phyloP scores from a whole-genome alignment of 1,140 invertebrate species.

The Drosophila asahinai region DNA sequence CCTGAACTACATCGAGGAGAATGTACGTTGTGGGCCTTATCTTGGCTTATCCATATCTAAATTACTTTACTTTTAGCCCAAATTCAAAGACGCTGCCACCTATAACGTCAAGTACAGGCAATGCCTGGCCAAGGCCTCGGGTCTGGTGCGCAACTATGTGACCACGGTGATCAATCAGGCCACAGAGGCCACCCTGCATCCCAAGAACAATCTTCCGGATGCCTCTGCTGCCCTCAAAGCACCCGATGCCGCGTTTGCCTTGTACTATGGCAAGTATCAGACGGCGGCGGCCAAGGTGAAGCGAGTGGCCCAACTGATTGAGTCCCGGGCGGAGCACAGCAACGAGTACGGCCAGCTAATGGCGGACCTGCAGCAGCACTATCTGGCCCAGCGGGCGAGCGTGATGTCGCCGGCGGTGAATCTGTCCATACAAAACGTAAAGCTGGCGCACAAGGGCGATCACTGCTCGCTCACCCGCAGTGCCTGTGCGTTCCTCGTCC shows the following conservation, averaged over 20 bases:
- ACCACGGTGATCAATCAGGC: slow-evolving; percentile 90
- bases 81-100: slow-evolving; percentile 90
- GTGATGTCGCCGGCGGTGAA: slow-evolving; percentile 88
- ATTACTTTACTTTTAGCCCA: slow-evolving; percentile 85
- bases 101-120: slow-evolving; percentile 92
- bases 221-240: slow-evolving; percentile 51
- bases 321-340: slow-evolving; percentile 88
- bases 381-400: slow-evolving; percentile 91
- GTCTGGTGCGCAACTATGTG: slow-evolving; percentile 91
- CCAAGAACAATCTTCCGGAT: slow-evolving; percentile 69
- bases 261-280: slow-evolving; percentile 98
- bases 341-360: slow-evolving; percentile 92
- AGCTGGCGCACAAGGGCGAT: slow-evolving; percentile 90
- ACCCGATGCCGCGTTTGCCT: slow-evolving; percentile 92
- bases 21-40: slow-evolving; percentile 88
- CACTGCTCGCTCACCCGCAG: slow-evolving; percentile 95
- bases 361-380: slow-evolving; percentile 93
- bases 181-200: slow-evolving; percentile 89
- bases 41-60: background rate
- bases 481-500: slow-evolving; percentile 95
- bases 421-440: slow-evolving; percentile 91
- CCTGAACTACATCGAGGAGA: slow-evolving; percentile 92
- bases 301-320: slow-evolving; percentile 92
- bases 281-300: slow-evolving; percentile 93
- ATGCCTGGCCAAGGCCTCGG: slow-evolving; percentile 92